Conservation (phyloP, 2,113 vertebrate species). For the Oxyruncus cristatus region DNA sequence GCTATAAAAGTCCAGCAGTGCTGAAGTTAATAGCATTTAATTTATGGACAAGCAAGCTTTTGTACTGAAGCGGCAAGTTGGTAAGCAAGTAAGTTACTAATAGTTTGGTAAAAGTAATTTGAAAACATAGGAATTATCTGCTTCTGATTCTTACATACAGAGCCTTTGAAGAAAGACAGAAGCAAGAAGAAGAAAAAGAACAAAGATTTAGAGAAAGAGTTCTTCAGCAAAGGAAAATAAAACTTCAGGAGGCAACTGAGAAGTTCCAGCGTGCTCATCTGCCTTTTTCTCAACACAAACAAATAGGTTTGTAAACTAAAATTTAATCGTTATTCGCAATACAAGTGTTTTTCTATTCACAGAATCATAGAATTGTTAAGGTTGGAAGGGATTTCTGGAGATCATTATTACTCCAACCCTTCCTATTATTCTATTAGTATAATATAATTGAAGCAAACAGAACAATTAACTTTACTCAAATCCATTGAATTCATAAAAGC, state of each 20-base stretch:
- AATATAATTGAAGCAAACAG: not conserved
- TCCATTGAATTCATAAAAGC: not conserved
- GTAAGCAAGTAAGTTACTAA: not conserved
- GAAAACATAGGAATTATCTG: not conserved
- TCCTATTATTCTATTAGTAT: not conserved
- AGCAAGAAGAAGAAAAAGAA: constrained; percentile 82
- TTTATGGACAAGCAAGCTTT: not conserved
- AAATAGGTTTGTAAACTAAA: constrained; percentile 71
- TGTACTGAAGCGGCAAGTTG: not conserved
- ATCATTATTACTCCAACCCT: not conserved
- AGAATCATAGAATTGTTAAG: not conserved
- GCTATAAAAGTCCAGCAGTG: not conserved
- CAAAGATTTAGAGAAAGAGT: constrained; percentile 79
- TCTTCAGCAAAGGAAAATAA: constrained; percentile 84
- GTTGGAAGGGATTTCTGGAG: not conserved
- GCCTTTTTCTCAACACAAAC: constrained; percentile 75
- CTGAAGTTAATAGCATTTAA: not conserved
- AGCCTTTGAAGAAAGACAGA: constrained; percentile 83
- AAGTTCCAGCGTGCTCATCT: constrained; percentile 85
- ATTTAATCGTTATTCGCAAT: not conserved
- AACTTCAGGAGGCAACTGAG: constrained; percentile 86
- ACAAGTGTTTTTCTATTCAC: not conserved
- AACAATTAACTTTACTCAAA: not conserved
- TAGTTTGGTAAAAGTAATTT: not conserved
- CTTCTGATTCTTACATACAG: constrained; percentile 68